Percentiles rank a stretch among this genome's conserved stretches.
These are phyloP conservation scores for Agonopterix heracliana DNA, from an alignment of 2,888 invertebrate species.

Conservation along the genomic window DNA sequence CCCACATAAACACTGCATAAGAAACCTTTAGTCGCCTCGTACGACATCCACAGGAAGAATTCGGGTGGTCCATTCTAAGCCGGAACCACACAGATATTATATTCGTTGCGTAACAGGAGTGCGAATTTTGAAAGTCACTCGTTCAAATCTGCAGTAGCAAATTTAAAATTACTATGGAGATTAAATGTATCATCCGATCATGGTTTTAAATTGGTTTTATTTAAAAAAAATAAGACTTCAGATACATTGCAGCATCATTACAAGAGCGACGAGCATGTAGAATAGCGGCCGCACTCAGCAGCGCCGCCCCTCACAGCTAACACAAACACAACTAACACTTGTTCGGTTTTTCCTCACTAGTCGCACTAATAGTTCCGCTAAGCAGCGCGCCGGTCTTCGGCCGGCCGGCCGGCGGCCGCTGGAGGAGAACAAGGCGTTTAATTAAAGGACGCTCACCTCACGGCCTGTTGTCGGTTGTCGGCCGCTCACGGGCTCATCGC, in stretches of 20 bases:
- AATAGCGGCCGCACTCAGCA: not conserved
- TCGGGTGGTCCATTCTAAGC: too few relatives aligned
- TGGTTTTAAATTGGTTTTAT: too few relatives aligned
- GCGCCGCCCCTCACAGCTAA: not conserved
- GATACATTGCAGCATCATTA: not conserved
- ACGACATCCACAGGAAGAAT: too few relatives aligned
- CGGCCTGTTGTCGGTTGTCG: constrained; percentile 30
- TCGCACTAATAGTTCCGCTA: constrained; percentile 56
- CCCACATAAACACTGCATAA: too few relatives aligned
- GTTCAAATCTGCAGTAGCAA: too few relatives aligned
- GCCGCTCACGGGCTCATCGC: constrained; percentile 52
- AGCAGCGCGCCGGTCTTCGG: constrained; percentile 24
- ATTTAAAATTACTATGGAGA: too few relatives aligned
- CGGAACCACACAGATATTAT: too few relatives aligned
- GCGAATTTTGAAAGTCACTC: too few relatives aligned
- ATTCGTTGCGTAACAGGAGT: too few relatives aligned
- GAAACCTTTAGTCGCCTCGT: too few relatives aligned
- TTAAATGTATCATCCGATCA: too few relatives aligned
- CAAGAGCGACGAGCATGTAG: not conserved
- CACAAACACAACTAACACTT: constrained; percentile 34
- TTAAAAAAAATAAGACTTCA: too few relatives aligned
- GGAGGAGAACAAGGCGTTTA: constrained; percentile 64
- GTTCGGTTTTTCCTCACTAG: constrained; percentile 47
- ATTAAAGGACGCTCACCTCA: constrained; percentile 70
- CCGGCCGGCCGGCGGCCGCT: constrained; percentile 32